Conservation (phyloP, 2,113 vertebrate species). For the Microcebus lehilahytsara region DNA sequence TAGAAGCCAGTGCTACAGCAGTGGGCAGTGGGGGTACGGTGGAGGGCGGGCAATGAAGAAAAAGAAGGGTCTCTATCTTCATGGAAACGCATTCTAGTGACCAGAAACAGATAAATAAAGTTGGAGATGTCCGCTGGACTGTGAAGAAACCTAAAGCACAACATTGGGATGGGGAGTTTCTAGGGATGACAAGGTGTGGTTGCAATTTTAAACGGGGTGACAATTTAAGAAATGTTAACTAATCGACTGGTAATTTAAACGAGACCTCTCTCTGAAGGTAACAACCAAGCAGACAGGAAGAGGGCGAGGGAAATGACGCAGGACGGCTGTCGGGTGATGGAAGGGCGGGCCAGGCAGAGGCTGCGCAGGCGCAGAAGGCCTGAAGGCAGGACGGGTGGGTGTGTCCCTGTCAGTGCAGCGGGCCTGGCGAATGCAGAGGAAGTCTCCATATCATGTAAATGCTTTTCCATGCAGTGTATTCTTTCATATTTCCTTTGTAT, state of each 20-base stretch:
- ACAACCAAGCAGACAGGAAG: neutral
- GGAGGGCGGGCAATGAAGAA: neutral
- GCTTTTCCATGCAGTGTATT: neutral
- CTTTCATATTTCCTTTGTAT: neutral
- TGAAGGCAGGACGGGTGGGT: neutral
- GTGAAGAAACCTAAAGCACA: neutral
- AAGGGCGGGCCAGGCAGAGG: neutral
- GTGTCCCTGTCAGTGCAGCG: rapidly evolving
- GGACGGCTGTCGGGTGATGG: neutral
- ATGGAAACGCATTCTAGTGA: neutral
- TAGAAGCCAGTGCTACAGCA: neutral
- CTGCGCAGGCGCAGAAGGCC: neutral
- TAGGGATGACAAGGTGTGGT: neutral
- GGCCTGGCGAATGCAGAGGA: neutral
- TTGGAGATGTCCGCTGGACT: neutral
- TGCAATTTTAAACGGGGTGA: neutral
- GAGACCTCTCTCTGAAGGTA: neutral
- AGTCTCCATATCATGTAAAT: neutral
- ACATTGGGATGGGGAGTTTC: neutral
- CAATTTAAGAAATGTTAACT: neutral
- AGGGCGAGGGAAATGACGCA: neutral
- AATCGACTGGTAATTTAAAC: neutral
- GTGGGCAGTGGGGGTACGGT: too few relatives aligned
- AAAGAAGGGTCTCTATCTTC: neutral
- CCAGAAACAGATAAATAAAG: neutral